Percentiles rank a stretch among this genome's conserved stretches.
Evolutionary conservation across 2,888 invertebrate species (phyloP).

Genomic region (Ptychoptera albimana): DNA sequence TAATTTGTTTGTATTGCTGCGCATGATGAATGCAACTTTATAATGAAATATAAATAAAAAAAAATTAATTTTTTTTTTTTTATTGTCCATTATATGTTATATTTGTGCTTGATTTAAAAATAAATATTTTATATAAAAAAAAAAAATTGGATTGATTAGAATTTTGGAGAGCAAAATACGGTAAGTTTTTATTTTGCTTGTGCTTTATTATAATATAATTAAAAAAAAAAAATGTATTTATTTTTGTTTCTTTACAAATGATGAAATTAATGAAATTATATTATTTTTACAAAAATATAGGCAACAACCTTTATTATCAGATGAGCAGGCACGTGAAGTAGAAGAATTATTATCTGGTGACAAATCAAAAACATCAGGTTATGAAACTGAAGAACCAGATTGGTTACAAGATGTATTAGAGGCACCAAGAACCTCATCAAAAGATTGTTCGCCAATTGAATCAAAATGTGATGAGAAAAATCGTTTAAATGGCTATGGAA

Average conservation of each 20-base stretch:
- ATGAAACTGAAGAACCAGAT: constrained; percentile 33
- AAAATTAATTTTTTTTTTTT: constrained; percentile 6
- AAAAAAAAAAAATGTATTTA: constrained; percentile 3
- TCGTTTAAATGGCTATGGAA: not conserved
- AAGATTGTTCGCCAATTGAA: not conserved
- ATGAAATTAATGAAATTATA: not conserved
- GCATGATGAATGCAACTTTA: constrained; percentile 9
- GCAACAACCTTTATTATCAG: constrained; percentile 67
- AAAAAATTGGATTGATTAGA: constrained; percentile 26
- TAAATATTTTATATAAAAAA: constrained; percentile 7
- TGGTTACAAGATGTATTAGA: constrained; percentile 42
- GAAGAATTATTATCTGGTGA: constrained; percentile 59
- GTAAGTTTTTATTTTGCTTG: constrained; percentile 34
- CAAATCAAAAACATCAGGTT: constrained; percentile 13
- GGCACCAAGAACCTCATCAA: constrained; percentile 29
- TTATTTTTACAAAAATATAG: too few species aligned
- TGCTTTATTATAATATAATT: not conserved
- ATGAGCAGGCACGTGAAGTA: constrained; percentile 83
- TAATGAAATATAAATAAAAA: constrained; percentile 1
- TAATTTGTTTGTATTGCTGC: constrained; percentile 13
- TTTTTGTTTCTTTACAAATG: constrained; percentile 8
- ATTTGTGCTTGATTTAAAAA: constrained; percentile 9
- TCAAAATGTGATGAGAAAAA: constrained; percentile 1
- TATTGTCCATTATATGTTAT: constrained; percentile 10
- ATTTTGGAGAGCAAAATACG: constrained; percentile 75